Conservation (phyloP, 1,140 invertebrate species). For the Hestina assimilis region DNA sequence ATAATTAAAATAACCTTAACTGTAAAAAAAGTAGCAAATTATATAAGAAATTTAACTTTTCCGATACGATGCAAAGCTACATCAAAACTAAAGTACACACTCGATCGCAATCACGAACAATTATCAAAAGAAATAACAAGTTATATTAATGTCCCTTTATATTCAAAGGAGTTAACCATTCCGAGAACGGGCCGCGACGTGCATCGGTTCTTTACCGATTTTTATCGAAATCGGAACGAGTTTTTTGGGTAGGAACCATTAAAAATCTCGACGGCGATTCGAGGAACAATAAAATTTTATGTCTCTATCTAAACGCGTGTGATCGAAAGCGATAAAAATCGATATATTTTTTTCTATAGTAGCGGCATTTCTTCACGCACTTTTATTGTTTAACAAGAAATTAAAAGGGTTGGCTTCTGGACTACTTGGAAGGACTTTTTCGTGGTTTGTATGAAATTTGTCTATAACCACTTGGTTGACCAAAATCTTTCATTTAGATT, state of each 20-base stretch:
- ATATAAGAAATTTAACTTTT: too few relatives aligned
- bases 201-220: slow-evolving; percentile 62
- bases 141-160: slow-evolving; percentile 53
- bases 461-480: too few relatives aligned
- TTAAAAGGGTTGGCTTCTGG: slow-evolving; percentile 16
- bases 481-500: too few relatives aligned
- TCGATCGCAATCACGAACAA: slow-evolving; percentile 41
- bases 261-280: slow-evolving; percentile 51
- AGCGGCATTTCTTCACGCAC: slow-evolving; percentile 36
- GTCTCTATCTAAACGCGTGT: slow-evolving; percentile 56
- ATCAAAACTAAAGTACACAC: background rate
- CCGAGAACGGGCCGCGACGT: slow-evolving; percentile 52
- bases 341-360: slow-evolving; percentile 33
- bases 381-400: slow-evolving; percentile 13
- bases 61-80: too few relatives aligned
- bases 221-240: slow-evolving; percentile 64
- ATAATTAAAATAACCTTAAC: too few relatives aligned
- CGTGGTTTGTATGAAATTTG: background rate
- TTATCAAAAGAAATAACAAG: slow-evolving; percentile 49
- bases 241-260: slow-evolving; percentile 51
- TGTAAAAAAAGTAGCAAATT: too few relatives aligned
- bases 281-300: slow-evolving; percentile 68
- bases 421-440: slow-evolving; percentile 11
- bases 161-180: slow-evolving; percentile 41
- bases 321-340: slow-evolving; percentile 52